Percentiles rank a stretch among this genome's conserved stretches.
These are phyloP conservation scores for Salarias fasciatus DNA, from an alignment of 2,797 vertebrate genomes.

Conservation along the genomic window DNA sequence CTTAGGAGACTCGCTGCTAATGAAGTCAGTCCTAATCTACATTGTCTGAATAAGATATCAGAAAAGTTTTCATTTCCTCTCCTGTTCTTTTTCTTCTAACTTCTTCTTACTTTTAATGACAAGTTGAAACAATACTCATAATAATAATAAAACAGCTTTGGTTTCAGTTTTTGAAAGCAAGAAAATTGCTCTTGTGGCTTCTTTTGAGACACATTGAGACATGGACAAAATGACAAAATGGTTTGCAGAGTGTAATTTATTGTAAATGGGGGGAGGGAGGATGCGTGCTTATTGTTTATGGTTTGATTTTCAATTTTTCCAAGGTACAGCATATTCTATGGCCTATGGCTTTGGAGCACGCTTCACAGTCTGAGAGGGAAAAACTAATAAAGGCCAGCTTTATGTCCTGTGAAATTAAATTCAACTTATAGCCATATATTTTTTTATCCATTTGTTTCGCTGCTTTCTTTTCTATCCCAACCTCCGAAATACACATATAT, in stretches of 20 bases:
- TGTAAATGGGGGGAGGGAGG: background rate
- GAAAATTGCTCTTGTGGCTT: conserved; percentile 31
- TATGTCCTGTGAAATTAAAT: conserved; percentile 84
- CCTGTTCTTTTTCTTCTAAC: conserved; percentile 27
- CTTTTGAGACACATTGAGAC: conserved; percentile 43
- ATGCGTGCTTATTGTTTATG: conserved; percentile 64
- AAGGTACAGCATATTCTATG: conserved; percentile 44
- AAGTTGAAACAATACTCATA: conserved; percentile 3
- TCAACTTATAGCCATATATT: conserved; percentile 54
- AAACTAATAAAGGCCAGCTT: conserved; percentile 74
- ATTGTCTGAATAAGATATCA: conserved; percentile 56
- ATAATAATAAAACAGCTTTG: conserved; percentile 2
- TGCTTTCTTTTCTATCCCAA: conserved; percentile 14
- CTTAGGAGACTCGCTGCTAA: conserved; percentile 56
- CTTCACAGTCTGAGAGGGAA: conserved; percentile 49
- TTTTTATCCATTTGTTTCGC: conserved; percentile 56
- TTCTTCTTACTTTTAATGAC: conserved; percentile 41
- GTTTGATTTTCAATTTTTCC: conserved; percentile 70
- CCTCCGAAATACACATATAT: conserved; percentile 51
- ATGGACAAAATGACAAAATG: conserved; percentile 21
- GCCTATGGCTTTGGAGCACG: conserved; percentile 60
- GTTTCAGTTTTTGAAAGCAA: conserved; percentile 33
- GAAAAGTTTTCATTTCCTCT: conserved; percentile 37
- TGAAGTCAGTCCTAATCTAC: conserved; percentile 58
- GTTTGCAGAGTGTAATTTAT: conserved; percentile 52